Evolutionary conservation across 2,888 invertebrate species (phyloP).

Genomic region (Chironomus tentans): DNA sequence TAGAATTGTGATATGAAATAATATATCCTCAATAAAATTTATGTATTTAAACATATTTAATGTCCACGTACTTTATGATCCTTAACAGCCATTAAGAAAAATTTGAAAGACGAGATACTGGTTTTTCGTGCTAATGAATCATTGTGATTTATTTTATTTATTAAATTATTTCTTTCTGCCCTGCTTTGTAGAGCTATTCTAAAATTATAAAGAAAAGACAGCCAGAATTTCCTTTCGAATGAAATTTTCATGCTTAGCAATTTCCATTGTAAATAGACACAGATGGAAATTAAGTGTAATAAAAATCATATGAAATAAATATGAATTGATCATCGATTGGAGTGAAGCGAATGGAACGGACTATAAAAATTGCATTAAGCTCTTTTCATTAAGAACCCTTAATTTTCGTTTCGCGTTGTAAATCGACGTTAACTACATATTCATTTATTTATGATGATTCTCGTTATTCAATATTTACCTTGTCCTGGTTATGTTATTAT

Average conservation of each 20-base stretch:
- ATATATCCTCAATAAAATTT: no score
- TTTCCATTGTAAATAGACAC: neutral
- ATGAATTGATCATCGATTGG: neutral
- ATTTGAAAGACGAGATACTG: neutral
- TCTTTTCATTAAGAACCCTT: neutral
- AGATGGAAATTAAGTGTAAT: neutral
- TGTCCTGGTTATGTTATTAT: neutral
- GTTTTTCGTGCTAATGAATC: conserved; percentile 15
- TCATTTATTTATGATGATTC: neutral
- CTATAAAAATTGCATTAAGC: neutral
- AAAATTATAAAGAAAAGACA: neutral
- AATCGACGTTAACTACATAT: conserved; percentile 6
- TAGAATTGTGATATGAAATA: no score
- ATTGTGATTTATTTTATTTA: conserved; percentile 10
- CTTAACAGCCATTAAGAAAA: neutral
- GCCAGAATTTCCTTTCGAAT: no score
- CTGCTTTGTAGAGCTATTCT: neutral
- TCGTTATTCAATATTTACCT: neutral
- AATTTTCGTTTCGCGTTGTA: conserved; percentile 19
- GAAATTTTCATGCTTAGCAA: neutral
- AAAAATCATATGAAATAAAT: neutral
- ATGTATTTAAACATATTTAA: neutral
- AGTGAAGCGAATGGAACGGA: neutral
- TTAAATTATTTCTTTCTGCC: neutral
- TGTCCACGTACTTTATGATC: neutral